Evolutionary conservation across 2,888 invertebrate genomes (phyloP).

Genomic region (Phymatocera aterrima): DNA sequence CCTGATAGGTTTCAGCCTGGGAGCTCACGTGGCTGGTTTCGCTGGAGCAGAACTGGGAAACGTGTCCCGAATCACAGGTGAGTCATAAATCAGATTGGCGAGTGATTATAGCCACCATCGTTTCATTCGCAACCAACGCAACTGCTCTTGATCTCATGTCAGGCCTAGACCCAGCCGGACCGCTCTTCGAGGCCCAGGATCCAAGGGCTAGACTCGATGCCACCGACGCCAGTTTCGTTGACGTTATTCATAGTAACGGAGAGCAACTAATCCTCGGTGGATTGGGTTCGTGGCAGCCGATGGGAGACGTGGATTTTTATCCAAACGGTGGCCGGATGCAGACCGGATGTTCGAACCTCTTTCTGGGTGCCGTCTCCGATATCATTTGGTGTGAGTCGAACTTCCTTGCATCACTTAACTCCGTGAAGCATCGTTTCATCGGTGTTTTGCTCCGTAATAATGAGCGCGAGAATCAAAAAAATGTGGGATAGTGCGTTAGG

Average conservation of each 20-base stretch:
- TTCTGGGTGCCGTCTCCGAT: conserved; percentile 93
- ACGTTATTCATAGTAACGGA: conserved; percentile 95
- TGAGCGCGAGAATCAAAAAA: conserved; percentile 14
- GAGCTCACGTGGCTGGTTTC: conserved; percentile 94
- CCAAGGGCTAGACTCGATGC: conserved; percentile 89
- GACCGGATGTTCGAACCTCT: conserved; percentile 93
- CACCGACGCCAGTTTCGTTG: conserved; percentile 91
- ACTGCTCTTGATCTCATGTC: conserved; percentile 47
- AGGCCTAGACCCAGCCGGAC: conserved; percentile 94
- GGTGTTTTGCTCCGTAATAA: not conserved
- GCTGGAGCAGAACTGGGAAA: conserved; percentile 89
- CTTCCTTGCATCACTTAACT: not conserved
- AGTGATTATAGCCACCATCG: conserved; percentile 25
- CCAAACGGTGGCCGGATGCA: conserved; percentile 95
- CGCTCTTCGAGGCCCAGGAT: conserved; percentile 93
- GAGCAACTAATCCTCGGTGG: conserved; percentile 94
- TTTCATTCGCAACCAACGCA: not conserved
- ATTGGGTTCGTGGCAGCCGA: conserved; percentile 91
- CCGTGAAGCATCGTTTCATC: not conserved
- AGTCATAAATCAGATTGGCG: conserved; percentile 47
- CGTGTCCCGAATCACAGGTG: conserved; percentile 90
- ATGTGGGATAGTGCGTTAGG: not conserved
- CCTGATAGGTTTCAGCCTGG: conserved; percentile 92
- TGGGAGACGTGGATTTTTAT: conserved; percentile 95
- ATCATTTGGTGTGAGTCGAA: conserved; percentile 88